Evolutionary conservation across 2,113 vertebrate species (phyloP).

Genomic region (Hiodon alosoides): DNA sequence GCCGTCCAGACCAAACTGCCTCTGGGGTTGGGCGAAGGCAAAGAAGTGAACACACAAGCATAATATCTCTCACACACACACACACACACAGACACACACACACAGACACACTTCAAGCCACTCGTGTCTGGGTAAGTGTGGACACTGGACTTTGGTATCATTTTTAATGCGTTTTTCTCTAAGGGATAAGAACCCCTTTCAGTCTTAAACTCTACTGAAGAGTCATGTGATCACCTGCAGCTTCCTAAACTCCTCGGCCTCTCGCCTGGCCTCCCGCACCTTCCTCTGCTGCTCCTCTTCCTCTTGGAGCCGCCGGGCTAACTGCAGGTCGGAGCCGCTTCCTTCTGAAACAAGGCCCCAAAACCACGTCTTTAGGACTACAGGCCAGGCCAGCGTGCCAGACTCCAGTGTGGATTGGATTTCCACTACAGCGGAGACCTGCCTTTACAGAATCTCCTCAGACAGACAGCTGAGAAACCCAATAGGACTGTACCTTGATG

Average conservation of each 20-base stretch:
- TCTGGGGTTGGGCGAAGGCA: constrained; percentile 52
- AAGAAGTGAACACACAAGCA: constrained; percentile 19
- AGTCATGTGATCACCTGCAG: constrained; percentile 67
- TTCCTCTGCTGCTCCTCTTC: constrained; percentile 69
- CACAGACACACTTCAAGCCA: background rate
- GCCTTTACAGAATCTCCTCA: background rate
- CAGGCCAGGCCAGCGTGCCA: background rate
- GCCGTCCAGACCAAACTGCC: constrained; percentile 78
- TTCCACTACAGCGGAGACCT: too few species aligned
- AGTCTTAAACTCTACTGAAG: background rate
- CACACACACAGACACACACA: background rate
- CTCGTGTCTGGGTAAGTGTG: too few species aligned
- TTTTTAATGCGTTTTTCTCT: too few species aligned
- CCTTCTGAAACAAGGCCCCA: constrained; percentile 28
- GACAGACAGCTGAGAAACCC: background rate
- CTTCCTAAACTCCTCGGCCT: constrained; percentile 76
- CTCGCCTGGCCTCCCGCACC: constrained; percentile 59
- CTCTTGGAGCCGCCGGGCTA: constrained; percentile 73
- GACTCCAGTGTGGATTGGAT: background rate
- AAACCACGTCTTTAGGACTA: background rate
- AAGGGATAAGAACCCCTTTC: background rate
- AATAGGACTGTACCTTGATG: too few species aligned
- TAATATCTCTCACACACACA: background rate
- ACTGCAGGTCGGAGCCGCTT: constrained; percentile 54
- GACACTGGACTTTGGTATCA: too few species aligned